These are phyloP conservation scores for Aphyosemion australe DNA, from an alignment of 2,113 vertebrate species.

Conservation along the genomic window DNA sequence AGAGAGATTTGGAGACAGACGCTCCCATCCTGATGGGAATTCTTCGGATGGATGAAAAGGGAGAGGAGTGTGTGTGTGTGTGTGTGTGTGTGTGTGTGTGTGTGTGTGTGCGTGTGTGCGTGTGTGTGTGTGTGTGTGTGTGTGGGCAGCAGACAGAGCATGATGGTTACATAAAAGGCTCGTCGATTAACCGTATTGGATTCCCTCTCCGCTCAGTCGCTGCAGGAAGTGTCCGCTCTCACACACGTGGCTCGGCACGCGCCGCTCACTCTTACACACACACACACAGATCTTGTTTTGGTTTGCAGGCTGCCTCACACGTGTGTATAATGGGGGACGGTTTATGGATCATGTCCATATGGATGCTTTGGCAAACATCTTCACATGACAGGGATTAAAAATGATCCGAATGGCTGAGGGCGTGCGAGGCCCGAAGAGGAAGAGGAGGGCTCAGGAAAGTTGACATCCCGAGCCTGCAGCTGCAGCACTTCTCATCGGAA, in stretches of 20 bases:
- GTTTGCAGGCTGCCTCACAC: constrained; percentile 36
- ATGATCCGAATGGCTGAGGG: constrained; percentile 55
- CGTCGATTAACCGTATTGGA: constrained; percentile 71
- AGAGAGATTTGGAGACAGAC: background rate
- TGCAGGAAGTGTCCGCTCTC: constrained; percentile 23
- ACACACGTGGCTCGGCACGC: constrained; percentile 63
- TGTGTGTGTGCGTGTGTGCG: constrained; percentile 17
- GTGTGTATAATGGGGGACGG: constrained; percentile 33
- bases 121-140: constrained; percentile 19
- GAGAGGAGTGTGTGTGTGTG: constrained; percentile 16
- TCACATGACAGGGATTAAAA: constrained; percentile 74
- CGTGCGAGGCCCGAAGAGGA: constrained; percentile 39
- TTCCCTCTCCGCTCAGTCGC: constrained; percentile 43
- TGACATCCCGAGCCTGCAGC: constrained; percentile 17
- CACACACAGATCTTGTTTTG: constrained; percentile 53
- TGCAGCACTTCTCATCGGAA: constrained; percentile 31
- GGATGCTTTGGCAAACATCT: constrained; percentile 62
- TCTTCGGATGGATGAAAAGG: constrained; percentile 30
- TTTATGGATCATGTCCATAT: constrained; percentile 60
- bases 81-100: constrained; percentile 12
- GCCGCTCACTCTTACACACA: constrained; percentile 3
- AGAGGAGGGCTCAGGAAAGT: constrained; percentile 4
- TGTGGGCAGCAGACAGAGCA: constrained; percentile 28
- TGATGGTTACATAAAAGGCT: constrained; percentile 73
- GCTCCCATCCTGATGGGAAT: constrained; percentile 40